Base-by-base conservation (phyloP, 2,888 invertebrate genomes). In the Lepetodrilus schrolli region DNA sequence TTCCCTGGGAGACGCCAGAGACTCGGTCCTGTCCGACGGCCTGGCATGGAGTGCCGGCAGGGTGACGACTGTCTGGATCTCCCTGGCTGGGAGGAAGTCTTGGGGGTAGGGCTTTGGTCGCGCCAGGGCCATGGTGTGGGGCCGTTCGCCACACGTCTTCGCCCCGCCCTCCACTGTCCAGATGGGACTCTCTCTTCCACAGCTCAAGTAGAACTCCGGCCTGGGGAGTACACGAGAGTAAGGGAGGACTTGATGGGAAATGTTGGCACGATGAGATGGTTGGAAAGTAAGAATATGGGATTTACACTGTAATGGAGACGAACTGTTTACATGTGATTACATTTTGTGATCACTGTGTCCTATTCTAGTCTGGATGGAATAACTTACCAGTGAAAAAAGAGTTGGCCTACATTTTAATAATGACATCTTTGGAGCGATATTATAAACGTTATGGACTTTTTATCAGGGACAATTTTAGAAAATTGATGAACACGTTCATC, bases 121-220 rank as follows among this genome's bases (percentile, higher is more conserved):
- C 1, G 88, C 82, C 7, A 89, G 79, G 13, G 76, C 70, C 17
- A 74, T 51, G 4, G 86, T 66, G 7, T 86, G 74, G 8, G 77
- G 79, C 20, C 83, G 77, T 13, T 85, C 78, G 7, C 70, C 65
- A 2, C 81, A 83, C 4, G 80, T 77, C 66, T 76, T 78, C 1
- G 86, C 86, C 13, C 74, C 76, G 1, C 75, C 72, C 4, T 79
- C 77, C 1, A 87, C 84, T 3, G 79, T 65, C 85, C 86, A 87
- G 23, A 88, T 77, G 21, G 84, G 82, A 8, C 85, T 85, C 5
- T 83, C 51, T 7, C 88, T 73, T 2, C 88, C 88, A 78, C 87
- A 86, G 73, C 88, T 88, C 77, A 83, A 88, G 78, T 76, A 83
- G 77, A 83, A 87, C 66, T 84, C 75, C 0, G 84, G 80, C 49